Evolutionary conservation across 2,797 vertebrate genomes (phyloP), one percentile per base, ranked within the genome.

Genomic region (Gastrophryne carolinensis): DNA sequence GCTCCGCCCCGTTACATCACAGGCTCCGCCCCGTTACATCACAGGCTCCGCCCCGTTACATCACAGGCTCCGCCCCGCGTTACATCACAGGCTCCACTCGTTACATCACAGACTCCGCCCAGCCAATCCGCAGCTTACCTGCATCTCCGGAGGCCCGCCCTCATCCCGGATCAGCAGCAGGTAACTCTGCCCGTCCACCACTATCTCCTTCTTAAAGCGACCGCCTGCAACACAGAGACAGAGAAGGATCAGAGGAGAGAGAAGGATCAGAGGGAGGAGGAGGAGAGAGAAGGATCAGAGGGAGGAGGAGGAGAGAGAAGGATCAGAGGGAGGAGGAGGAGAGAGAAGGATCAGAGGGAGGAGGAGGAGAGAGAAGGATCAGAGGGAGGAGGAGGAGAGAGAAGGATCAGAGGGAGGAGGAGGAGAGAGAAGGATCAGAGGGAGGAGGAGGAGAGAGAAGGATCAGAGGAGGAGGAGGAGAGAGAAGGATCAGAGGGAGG

Each of bases 201-300:
- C 94, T 3, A 98, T 98, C 90, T 98, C 96, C 79, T 98, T 98
- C 91, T 98, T 98, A 80, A 98, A 98, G 66, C 96, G 93, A 2
- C 96, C 96, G 80, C 96, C 96, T 98, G 90, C 19, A 8, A 15
- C 1, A 12, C n/a, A n/a, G n/a, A 24, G n/a, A 57, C 1, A 24
- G 13, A 15, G 3, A 17, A 9, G 39, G 17, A n/a, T 15, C 17
- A n/a, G 17, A 52, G 49, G 49, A 54, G 8, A n/a, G 6, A 9
- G 15, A 10, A 11, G n/a, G n/a, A n/a, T n/a, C 17, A 1, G 1
- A 2, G 30, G 17, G n/a, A 3, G 7, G 19, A 4, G 23, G 4
- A 26, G 4, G 11, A 8, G 9, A 56, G 9, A n/a, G 9, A 13
- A 60, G 29, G 27, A 3, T 19, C 13, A 21, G 8, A 13, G 15